Evolutionary conservation across 2,797 vertebrate genomes (phyloP), one percentile per base, ranked within the genome.

Genomic region (Capromys pilorides): DNA sequence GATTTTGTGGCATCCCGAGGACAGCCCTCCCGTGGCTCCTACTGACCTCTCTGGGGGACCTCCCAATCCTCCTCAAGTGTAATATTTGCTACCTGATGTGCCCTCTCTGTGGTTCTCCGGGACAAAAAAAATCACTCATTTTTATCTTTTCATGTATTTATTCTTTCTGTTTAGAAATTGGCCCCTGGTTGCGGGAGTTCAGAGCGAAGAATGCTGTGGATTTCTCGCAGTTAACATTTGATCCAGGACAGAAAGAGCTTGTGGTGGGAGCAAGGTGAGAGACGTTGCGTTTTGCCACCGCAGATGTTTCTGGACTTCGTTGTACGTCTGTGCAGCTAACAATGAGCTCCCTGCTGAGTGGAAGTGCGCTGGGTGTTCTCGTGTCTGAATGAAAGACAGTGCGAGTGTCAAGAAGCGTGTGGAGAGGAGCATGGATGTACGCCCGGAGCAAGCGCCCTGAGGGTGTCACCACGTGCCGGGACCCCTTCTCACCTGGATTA

Each of bases 201-300:
- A 99, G 98, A 98, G 98, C 98, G 51, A 98, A 99, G 98, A 99
- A 99, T 97, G 99, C 99, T 64, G 99, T 99, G 97, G 99, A 99
- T 98, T 99, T 99, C 97, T 99, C 99, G 71, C 99, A 99, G 98
- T 98, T 99, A 98, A 99, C 99, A 36, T 99, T 99, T 98, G 99
- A 99, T 97, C 99, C 99, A 3, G 98, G 99, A 97, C 99, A 99
- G 98, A 99, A 99, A 91, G 99, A 99, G 97, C 98, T 99, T 97
- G 99, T 99, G 97, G 99, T 99, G 94, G 99, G 99, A 97, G 99
- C 99, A 98, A 99, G 99, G 99, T 99, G 99, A 99, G 98, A 95
- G 79, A 95, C 82, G 21, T 19, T 81, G 36, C 0, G 0, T 84
- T 96, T 93, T 85, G 77, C 51, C 64, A 7, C 88, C 1, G 1